Percentiles rank a stretch among this genome's conserved stretches.
Evolutionary conservation across 2,797 vertebrate genomes (phyloP).

Genomic region (Spinibarbus caldwelli): DNA sequence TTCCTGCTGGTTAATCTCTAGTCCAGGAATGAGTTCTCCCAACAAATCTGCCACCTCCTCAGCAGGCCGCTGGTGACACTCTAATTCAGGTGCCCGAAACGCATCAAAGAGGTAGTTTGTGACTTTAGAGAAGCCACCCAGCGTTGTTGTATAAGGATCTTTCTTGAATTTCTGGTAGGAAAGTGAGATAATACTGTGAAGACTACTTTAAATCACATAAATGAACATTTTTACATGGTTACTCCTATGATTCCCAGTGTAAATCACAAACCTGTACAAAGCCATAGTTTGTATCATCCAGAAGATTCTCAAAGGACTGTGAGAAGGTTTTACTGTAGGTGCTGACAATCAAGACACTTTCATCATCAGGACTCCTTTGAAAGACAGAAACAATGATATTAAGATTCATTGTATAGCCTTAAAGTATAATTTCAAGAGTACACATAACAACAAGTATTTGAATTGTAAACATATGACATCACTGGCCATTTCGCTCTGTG

Average conservation of each 20-base stretch:
- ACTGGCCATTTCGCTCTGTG: too few species aligned
- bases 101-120: slow-evolving; percentile 93
- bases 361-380: slow-evolving; percentile 83
- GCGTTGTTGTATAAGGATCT: slow-evolving; percentile 88
- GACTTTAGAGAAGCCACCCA: slow-evolving; percentile 94
- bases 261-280: slow-evolving; percentile 83
- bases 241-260: background rate
- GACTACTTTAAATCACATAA: background rate
- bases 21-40: slow-evolving; percentile 89
- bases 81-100: slow-evolving; percentile 80
- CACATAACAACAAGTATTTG: slow-evolving; percentile 11
- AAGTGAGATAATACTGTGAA: slow-evolving; percentile 21
- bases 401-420: background rate
- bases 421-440: slow-evolving; percentile 1
- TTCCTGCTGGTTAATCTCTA: slow-evolving; percentile 96
- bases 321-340: slow-evolving; percentile 87
- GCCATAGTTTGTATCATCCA: slow-evolving; percentile 89
- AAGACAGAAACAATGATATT: slow-evolving; percentile 9
- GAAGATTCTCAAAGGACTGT: slow-evolving; percentile 96
- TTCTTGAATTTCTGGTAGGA: slow-evolving; percentile 85
- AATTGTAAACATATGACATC: slow-evolving; percentile 43
- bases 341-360: slow-evolving; percentile 83
- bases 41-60: slow-evolving; percentile 91
- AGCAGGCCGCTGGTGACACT: slow-evolving; percentile 85
- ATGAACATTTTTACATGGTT: background rate